Conservation (phyloP, 1,140 invertebrate species). For the Tachypleus tridentatus region DNA sequence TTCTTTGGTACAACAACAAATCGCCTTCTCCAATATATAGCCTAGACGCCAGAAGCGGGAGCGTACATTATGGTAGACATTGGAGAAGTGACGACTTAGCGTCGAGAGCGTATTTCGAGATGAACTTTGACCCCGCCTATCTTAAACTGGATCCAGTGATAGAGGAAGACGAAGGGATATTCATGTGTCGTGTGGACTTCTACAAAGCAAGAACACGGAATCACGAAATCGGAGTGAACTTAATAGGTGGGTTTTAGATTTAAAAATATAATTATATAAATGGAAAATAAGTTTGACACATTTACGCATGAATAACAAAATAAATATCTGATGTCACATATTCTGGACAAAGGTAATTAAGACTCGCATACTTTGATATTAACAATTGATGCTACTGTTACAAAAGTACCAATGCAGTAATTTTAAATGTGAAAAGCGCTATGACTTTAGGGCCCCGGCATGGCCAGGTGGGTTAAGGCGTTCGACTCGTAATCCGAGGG, state of each 20-base stretch:
- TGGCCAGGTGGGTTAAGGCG: too few species aligned
- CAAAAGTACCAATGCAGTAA: too few species aligned
- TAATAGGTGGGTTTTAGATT: slow-evolving; percentile 52
- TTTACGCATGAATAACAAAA: too few species aligned
- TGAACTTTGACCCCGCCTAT: slow-evolving; percentile 5
- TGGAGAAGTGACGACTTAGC: slow-evolving; percentile 6
- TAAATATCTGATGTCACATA: too few species aligned
- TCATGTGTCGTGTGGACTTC: slow-evolving; percentile 76
- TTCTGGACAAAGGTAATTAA: too few species aligned
- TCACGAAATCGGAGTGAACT: slow-evolving; percentile 66
- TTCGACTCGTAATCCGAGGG: too few species aligned
- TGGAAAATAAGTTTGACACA: too few species aligned
- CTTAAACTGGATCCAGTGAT: slow-evolving; percentile 8
- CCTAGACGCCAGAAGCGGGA: slow-evolving; percentile 13
- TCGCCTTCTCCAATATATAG: slow-evolving; percentile 56
- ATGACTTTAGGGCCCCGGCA: too few species aligned
- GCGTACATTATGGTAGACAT: slow-evolving; percentile 7
- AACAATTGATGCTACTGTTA: too few species aligned
- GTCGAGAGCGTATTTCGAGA: slow-evolving; percentile 10
- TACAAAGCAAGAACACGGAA: slow-evolving; percentile 71
- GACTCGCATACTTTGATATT: too few species aligned
- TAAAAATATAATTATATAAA: too few species aligned
- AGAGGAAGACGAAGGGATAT: slow-evolving; percentile 55
- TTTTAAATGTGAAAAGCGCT: too few species aligned
- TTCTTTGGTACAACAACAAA: slow-evolving; percentile 74